phyloP scores from a whole-genome alignment of 2,888 invertebrate genomes.

The Drosophila subsilvestris region DNA sequence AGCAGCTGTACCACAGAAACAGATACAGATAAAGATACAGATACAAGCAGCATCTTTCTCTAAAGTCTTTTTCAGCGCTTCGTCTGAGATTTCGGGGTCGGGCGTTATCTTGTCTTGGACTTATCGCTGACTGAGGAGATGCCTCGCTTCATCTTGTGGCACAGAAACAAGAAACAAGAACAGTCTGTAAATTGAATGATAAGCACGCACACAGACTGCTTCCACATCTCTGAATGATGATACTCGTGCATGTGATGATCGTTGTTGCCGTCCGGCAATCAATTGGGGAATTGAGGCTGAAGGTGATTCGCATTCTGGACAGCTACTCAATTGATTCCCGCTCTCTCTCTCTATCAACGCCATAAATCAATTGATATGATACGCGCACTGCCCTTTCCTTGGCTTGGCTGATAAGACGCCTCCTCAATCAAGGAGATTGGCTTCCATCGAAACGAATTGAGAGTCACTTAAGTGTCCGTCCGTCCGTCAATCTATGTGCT shows the following conservation, averaged over 20 bases:
- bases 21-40: constrained; percentile 2
- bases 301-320: constrained; percentile 56
- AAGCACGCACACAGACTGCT: constrained; percentile 10
- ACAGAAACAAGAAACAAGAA: background rate
- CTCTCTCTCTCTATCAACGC: background rate
- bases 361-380: constrained; percentile 70
- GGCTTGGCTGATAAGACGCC: background rate
- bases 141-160: constrained; percentile 16
- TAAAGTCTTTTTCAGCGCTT: background rate
- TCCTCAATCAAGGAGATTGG: background rate
- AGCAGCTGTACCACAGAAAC: constrained; percentile 2
- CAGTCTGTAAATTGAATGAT: constrained; percentile 40
- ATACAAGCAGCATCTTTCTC: background rate
- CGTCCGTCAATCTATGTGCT: constrained; percentile 24
- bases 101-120: constrained; percentile 21
- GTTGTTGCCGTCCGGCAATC: constrained; percentile 16
- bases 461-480: constrained; percentile 39
- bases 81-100: constrained; percentile 11
- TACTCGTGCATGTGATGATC: constrained; percentile 13
- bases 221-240: constrained; percentile 6
- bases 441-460: constrained; percentile 29
- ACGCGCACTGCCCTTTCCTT: constrained; percentile 5
- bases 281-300: constrained; percentile 67
- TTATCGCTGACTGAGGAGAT: constrained; percentile 27
- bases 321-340: constrained; percentile 62